A percentile compares a stretch with the other conserved stretches of the same genome.
Conservation (phyloP, 2,797 vertebrate species). For the Acrocephalus scirpaceus region DNA sequence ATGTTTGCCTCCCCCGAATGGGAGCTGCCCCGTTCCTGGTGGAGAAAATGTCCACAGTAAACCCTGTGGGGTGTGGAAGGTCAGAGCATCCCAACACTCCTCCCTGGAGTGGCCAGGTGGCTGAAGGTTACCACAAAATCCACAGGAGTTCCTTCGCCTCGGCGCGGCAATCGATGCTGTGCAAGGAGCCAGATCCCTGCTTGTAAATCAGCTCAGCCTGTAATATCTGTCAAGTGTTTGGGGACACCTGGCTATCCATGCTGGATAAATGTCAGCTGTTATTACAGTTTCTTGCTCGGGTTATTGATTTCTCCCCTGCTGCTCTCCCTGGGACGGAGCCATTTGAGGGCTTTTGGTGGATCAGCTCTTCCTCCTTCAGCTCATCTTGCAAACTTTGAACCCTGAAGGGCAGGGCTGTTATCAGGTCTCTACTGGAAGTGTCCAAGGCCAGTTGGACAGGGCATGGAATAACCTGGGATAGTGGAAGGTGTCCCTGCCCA, state of each 20-base stretch:
- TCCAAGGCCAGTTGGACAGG: fast-evolving
- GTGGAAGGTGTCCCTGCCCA: neutral
- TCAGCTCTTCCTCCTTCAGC: neutral
- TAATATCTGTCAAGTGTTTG: slow-evolving; percentile 65
- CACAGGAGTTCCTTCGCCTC: neutral
- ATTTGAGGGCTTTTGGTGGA: slow-evolving; percentile 31
- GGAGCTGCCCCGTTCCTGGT: neutral
- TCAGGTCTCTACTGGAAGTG: neutral
- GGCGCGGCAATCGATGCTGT: neutral
- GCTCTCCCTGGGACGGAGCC: slow-evolving; percentile 39
- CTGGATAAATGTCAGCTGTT: slow-evolving; percentile 72
- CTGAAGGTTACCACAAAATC: neutral
- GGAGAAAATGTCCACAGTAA: neutral
- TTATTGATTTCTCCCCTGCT: slow-evolving; percentile 66
- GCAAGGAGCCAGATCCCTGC: slow-evolving; percentile 26
- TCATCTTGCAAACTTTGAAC: neutral
- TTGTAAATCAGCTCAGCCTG: slow-evolving; percentile 58
- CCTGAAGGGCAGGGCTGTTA: neutral
- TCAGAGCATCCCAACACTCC: fast-evolving
- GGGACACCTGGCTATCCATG: slow-evolving; percentile 63
- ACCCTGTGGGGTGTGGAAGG: neutral
- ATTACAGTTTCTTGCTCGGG: slow-evolving; percentile 61
- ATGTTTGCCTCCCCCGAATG: neutral
- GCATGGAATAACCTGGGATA: neutral
- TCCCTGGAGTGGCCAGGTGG: neutral